Evolutionary conservation across 2,797 vertebrate species (phyloP).

Genomic region (Jordanella pulchra): DNA sequence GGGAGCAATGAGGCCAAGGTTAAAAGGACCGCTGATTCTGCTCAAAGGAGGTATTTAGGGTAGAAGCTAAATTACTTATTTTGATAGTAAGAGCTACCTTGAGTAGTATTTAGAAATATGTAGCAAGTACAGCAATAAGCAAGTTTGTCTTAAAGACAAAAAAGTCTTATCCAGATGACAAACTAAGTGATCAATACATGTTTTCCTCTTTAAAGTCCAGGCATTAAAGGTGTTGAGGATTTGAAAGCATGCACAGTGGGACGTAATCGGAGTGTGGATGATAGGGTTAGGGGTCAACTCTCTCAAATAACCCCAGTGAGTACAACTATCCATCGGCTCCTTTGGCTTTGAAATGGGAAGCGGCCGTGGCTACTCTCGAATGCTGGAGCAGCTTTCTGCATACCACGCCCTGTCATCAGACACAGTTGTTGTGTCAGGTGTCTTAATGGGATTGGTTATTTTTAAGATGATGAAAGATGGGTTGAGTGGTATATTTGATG

Average conservation of each 20-base stretch:
- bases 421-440: conserved; percentile 90
- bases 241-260: conserved; percentile 73
- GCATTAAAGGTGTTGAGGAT: conserved; percentile 57
- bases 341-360: conserved; percentile 84
- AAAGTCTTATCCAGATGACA: conserved; percentile 26
- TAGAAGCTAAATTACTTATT: conserved; percentile 26
- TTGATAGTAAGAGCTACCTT: conserved; percentile 11
- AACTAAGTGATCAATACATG: conserved; percentile 53
- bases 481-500: conserved; percentile 39
- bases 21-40: conserved; percentile 56
- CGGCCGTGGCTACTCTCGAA: conserved; percentile 64
- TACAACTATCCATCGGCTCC: conserved; percentile 65
- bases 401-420: conserved; percentile 60
- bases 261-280: conserved; percentile 68
- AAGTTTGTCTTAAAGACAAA: conserved; percentile 20
- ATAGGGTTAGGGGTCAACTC: conserved; percentile 78
- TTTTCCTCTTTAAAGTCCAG: conserved; percentile 49
- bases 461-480: conserved; percentile 72
- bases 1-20: conserved; percentile 71
- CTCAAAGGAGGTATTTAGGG: conserved; percentile 42
- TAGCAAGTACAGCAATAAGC: conserved; percentile 19
- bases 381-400: conserved; percentile 60
- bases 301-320: conserved; percentile 79
- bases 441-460: conserved; percentile 77
- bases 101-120: conserved; percentile 16